These are phyloP conservation scores for Hippocampus guttulatus DNA, from an alignment of 2,113 vertebrate species.

Conservation along the genomic window DNA sequence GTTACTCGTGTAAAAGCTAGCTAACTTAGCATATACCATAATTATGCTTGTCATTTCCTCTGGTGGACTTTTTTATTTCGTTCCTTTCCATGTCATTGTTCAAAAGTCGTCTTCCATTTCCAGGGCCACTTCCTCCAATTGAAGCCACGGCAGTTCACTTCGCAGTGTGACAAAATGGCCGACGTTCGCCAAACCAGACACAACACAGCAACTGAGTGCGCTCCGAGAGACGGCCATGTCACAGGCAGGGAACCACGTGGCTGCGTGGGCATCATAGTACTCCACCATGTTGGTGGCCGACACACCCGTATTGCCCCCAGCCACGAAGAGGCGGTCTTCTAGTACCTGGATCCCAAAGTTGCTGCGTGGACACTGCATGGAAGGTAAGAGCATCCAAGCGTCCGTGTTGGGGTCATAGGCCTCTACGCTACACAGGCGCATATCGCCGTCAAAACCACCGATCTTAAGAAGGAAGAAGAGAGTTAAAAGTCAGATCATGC, in stretches of 20 bases:
- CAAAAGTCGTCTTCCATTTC: background rate
- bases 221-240: constrained; percentile 77
- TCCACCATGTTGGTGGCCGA: constrained; percentile 32
- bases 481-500: background rate
- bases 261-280: constrained; percentile 40
- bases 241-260: constrained; percentile 62
- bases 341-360: constrained; percentile 84
- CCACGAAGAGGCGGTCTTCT: constrained; percentile 46
- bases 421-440: constrained; percentile 55
- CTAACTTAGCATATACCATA: background rate
- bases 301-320: constrained; percentile 52
- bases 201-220: constrained; percentile 81
- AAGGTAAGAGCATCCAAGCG: constrained; percentile 73
- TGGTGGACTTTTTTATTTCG: background rate
- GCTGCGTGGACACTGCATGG: constrained; percentile 79
- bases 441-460: constrained; percentile 79
- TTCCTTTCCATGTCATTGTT: background rate
- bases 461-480: constrained; percentile 72
- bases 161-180: background rate
- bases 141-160: rapidly evolving
- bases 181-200: constrained; percentile 70
- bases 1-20: background rate
- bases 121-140: rapidly evolving
- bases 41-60: background rate
- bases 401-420: constrained; percentile 61